Conservation (phyloP, 2,888 invertebrate genomes). For the Harpalus rufipes region DNA sequence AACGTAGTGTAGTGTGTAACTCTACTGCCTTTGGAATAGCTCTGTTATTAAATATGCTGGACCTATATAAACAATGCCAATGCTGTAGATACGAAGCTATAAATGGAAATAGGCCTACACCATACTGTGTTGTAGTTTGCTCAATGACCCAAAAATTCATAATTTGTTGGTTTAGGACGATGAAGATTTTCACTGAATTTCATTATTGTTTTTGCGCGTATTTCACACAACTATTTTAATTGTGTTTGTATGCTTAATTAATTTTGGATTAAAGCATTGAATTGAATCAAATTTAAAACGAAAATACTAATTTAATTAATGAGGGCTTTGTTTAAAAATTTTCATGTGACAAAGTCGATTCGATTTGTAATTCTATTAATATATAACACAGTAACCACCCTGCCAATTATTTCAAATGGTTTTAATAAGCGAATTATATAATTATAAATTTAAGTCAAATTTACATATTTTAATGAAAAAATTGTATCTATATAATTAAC, state of each 20-base stretch:
- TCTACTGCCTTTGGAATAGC: slow-evolving; percentile 29
- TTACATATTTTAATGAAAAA: too few species aligned
- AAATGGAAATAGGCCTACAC: slow-evolving; percentile 16
- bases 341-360: neutral
- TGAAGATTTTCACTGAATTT: slow-evolving; percentile 38
- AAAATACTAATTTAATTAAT: neutral
- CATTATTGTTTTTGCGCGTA: slow-evolving; percentile 10
- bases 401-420: neutral
- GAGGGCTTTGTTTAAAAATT: slow-evolving; percentile 2
- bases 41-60: slow-evolving; percentile 53
- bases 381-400: neutral
- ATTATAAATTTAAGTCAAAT: too few species aligned
- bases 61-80: slow-evolving; percentile 50
- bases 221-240: slow-evolving; percentile 15
- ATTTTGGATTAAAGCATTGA: neutral
- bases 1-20: slow-evolving; percentile 6
- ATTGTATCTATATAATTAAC: too few species aligned
- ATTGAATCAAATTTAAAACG: slow-evolving; percentile 3
- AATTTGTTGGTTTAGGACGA: slow-evolving; percentile 34
- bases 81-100: slow-evolving; percentile 6
- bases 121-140: neutral
- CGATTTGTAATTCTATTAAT: neutral
- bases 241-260: slow-evolving; percentile 2
- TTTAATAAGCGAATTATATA: neutral
- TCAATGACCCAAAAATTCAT: slow-evolving; percentile 14